Base-by-base conservation (phyloP, 2,888 invertebrate species). In the Holacanthella duospinosa region DNA sequence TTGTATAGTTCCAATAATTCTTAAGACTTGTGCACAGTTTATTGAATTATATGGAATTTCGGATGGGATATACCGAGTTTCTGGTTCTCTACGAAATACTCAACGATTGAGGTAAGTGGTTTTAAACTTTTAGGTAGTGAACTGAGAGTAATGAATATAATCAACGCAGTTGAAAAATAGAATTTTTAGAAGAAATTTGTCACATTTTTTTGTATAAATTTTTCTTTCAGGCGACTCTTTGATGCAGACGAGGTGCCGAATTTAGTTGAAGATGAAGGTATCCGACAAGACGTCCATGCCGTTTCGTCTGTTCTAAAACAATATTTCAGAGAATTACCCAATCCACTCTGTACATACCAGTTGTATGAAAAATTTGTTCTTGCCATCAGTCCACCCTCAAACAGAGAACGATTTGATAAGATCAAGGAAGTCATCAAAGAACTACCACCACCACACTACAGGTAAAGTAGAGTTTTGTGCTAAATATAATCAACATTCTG, bases 301-400 rank as follows among this genome's bases (percentile, higher is more conserved):
- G 93, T 97, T 59, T 93, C 95, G 43, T 94, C 94, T 2, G 79
- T 97, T 63, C 82, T 99, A 63, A 97, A 97, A 81, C 94, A 94
- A 91, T 99, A 97, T 79, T 93, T 93, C 77, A 86, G 97, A 43
- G 97, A 99, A 79, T 82, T 99, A 55, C 97, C 97, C 1, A 97
- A 96, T 81, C 97, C 97, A 0, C 81, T 99, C 28, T 93, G 97
- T 80, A 97, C 97, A 48, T 97, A 95, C 79, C 94, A 96, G 77
- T 82, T 96, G 68, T 97, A 97, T 79, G 90, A 93, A 75, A 88
- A 89, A 74, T 96, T 95, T 79, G 93, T 94, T 65, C 83, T 83
- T 74, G 92, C 93, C 1, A 48, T 48, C 21, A 93, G 94, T 3
- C 90, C 92, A 75, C 83, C 83, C 53, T 80, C 81, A 66, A 81